Conservation (phyloP, 2,113 vertebrate species). For the Propithecus coquereli region DNA sequence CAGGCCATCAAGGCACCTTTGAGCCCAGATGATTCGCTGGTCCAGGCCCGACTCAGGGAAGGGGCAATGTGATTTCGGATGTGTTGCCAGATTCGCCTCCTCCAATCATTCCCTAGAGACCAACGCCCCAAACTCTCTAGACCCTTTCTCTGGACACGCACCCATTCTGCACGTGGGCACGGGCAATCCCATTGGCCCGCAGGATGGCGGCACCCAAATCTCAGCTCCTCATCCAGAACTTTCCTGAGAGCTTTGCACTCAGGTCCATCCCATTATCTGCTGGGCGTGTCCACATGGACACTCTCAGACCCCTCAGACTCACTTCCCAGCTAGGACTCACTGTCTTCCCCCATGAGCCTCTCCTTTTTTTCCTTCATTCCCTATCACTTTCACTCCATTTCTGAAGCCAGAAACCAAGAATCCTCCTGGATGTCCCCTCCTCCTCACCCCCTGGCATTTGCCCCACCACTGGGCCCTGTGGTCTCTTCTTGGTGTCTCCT, state of each 20-base stretch:
- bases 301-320: neutral
- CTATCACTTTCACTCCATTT: neutral
- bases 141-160: neutral
- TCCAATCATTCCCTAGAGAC: neutral
- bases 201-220: neutral
- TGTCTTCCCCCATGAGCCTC: neutral
- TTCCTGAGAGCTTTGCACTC: neutral
- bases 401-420: neutral
- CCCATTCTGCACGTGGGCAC: neutral
- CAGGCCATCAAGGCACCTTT: neutral
- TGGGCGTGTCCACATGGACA: neutral
- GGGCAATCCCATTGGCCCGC: neutral
- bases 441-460: neutral
- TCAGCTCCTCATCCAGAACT: neutral
- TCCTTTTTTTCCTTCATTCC: neutral
- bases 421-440: neutral
- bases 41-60: neutral
- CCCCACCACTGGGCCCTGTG: neutral
- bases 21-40: neutral
- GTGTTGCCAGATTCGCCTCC: neutral
- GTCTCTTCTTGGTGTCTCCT: neutral
- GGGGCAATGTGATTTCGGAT: neutral
- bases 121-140: neutral
- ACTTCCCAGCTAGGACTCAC: neutral
- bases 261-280: neutral